Conservation (phyloP, 2,888 invertebrate genomes). For the Orchesellides sinensis region DNA sequence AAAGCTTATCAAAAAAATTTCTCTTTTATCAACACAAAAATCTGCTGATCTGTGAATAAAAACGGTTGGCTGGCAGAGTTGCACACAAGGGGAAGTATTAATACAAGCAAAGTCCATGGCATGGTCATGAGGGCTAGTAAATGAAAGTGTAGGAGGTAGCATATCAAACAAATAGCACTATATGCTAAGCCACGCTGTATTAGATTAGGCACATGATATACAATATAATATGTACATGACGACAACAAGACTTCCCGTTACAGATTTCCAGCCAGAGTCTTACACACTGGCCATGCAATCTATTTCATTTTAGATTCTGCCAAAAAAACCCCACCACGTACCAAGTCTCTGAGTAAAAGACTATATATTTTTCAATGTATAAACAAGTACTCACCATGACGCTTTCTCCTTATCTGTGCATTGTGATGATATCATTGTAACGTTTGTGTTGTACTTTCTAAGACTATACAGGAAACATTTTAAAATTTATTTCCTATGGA, state of each 20-base stretch:
- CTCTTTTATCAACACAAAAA: conserved; percentile 51
- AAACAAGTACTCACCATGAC: neutral
- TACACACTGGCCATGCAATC: neutral
- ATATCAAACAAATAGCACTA: too few relatives aligned
- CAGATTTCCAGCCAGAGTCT: too few relatives aligned
- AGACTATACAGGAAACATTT: conserved; percentile 29
- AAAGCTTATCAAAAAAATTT: conserved; percentile 53
- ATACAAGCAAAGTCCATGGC: neutral
- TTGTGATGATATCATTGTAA: neutral
- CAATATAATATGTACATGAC: too few relatives aligned
- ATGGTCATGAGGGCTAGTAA: neutral
- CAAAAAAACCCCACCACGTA: neutral
- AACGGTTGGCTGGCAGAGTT: conserved; percentile 29
- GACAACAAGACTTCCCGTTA: too few relatives aligned
- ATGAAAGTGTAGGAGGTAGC: conserved; percentile 8
- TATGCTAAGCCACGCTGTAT: too few relatives aligned
- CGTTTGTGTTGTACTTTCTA: neutral
- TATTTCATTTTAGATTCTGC: neutral
- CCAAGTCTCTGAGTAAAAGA: too few relatives aligned
- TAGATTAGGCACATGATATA: too few relatives aligned
- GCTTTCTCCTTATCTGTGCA: neutral
- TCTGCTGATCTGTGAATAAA: conserved; percentile 63
- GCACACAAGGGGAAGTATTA: neutral
- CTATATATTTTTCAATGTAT: neutral
- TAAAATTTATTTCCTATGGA: conserved; percentile 45